Conservation (phyloP, 2,797 vertebrate genomes). For the Cirrhinus mrigala region DNA sequence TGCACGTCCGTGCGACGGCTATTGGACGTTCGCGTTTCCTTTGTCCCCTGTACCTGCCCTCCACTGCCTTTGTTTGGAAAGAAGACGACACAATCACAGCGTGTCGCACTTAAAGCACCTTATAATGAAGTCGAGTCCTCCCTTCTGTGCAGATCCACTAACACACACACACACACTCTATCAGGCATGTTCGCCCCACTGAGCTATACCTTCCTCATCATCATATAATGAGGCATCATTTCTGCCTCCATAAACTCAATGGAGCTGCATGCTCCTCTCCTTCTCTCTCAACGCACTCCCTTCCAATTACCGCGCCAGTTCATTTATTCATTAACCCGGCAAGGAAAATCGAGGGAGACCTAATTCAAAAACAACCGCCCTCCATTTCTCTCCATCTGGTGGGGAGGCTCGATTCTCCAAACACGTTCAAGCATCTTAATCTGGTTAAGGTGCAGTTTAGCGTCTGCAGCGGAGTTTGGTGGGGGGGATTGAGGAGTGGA, state of each 20-base stretch:
- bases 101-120: conserved; percentile 50
- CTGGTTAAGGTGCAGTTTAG: conserved; percentile 58
- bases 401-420: conserved; percentile 54
- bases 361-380: conserved; percentile 60
- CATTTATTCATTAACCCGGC: conserved; percentile 65
- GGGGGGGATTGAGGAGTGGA: conserved; percentile 20
- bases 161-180: conserved; percentile 30
- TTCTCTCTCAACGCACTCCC: conserved; percentile 56
- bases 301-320: conserved; percentile 66
- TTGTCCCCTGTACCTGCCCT: conserved; percentile 60
- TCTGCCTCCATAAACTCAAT: conserved; percentile 68
- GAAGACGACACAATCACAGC: conserved; percentile 49
- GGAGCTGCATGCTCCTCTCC: conserved; percentile 57
- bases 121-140: conserved; percentile 55
- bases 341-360: conserved; percentile 59
- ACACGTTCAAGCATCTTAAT: conserved; percentile 56
- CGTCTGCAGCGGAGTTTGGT: conserved; percentile 22
- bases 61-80: conserved; percentile 54
- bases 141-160: conserved; percentile 28
- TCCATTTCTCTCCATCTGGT: conserved; percentile 58
- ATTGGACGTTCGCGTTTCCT: conserved; percentile 58
- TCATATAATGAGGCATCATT: too few species aligned
- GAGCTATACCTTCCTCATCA: conserved; percentile 62
- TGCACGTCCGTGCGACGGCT: conserved; percentile 56
- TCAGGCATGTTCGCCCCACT: conserved; percentile 54